Base-by-base conservation (phyloP, 2,888 invertebrate genomes). In the Dasypolia templi region DNA sequence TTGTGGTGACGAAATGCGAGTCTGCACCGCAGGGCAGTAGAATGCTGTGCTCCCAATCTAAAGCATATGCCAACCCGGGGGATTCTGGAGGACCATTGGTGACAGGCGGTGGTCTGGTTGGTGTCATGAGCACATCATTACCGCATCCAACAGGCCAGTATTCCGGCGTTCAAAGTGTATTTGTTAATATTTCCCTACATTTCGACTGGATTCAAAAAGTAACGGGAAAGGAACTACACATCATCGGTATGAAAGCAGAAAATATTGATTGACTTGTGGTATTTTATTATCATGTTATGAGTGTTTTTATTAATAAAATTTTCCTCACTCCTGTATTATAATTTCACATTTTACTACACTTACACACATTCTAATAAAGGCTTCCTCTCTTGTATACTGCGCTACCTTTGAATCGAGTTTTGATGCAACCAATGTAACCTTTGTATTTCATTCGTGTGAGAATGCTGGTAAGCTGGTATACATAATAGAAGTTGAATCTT, bases 71-170 rank as follows among this genome's bases (percentile, higher is more conserved):
- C 26, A 22, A n/a, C 12, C 1, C 0, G 4, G 74, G 59, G 0
- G 58, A 29, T 39, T 46, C 35, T 17, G 72, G 72, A 49, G 72
- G 58, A 42, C 11, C 72, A 42, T 42, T 72, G 58, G 49, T 0
- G n/a, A 72, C 74, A 73, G 42, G n/a, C 4, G 58, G 74, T 32
- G 72, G 72, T 26, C 58, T 72, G n/a, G 4, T 72, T 49, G 72
- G 72, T 22, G 39, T 72, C 7, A 0, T 32, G 11, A 1, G 1
- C 4, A n/a, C n/a, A n/a, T n/a, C n/a, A n/a, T n/a, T n/a, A n/a
- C n/a, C n/a, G n/a, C n/a, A n/a, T n/a, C n/a, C n/a, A n/a, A n/a
- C n/a, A n/a, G 39, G n/a, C n/a, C n/a, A n/a, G n/a, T n/a, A n/a
- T n/a, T n/a, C n/a, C n/a, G n/a, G n/a, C n/a, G n/a, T n/a, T 14